These are phyloP conservation scores for Siniperca chuatsi DNA, from an alignment of 2,113 vertebrate genomes.

Conservation along the genomic window DNA sequence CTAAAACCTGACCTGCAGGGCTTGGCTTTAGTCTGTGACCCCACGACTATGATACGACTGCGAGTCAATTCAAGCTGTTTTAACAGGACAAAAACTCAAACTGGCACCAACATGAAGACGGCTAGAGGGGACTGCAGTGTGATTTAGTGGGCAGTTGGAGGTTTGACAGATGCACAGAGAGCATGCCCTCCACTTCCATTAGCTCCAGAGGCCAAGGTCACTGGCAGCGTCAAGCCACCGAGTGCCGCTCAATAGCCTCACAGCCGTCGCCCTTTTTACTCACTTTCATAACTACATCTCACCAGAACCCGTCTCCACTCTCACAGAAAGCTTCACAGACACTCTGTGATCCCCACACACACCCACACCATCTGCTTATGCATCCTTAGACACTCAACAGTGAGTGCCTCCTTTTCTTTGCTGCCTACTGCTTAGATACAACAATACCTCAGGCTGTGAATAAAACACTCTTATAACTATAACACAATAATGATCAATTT, in stretches of 20 bases:
- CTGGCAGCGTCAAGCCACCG: conserved; percentile 50
- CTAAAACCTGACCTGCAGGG: conserved; percentile 18
- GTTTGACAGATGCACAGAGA: conserved; percentile 30
- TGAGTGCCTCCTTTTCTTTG: no score
- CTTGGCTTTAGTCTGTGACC: background rate
- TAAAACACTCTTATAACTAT: background rate
- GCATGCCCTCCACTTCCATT: conserved; percentile 81
- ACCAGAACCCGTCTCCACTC: conserved; percentile 31
- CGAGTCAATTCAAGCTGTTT: background rate
- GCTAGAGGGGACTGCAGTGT: background rate
- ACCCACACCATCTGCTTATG: conserved; percentile 28
- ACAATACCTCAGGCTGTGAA: background rate
- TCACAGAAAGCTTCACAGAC: conserved; percentile 34
- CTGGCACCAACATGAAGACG: background rate
- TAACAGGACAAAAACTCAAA: conserved; percentile 4
- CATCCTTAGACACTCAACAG: conserved; percentile 24
- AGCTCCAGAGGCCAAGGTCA: conserved; percentile 84
- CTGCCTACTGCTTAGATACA: background rate
- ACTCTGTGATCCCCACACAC: conserved; percentile 22
- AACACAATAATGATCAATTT: background rate
- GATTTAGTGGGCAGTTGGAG: conserved; percentile 8
- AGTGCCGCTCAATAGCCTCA: conserved; percentile 70
- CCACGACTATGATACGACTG: background rate
- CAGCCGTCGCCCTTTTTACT: conserved; percentile 21
- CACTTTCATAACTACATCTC: conserved; percentile 68